These are phyloP conservation scores for Ceyx erithaca DNA, from an alignment of 2,797 vertebrate genomes.

Conservation along the genomic window DNA sequence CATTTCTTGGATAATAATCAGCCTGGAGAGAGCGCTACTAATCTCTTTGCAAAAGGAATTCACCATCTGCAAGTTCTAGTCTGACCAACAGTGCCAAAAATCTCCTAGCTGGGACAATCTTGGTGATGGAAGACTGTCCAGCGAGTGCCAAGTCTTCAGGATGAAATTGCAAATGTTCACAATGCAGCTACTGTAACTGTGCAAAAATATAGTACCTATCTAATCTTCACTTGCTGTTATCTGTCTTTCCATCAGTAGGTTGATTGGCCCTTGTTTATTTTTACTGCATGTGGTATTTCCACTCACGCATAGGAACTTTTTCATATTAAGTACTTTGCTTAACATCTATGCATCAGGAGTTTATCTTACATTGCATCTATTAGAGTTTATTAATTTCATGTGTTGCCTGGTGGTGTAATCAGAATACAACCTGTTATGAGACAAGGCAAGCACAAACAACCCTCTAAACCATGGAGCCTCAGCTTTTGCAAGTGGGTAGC, in stretches of 20 bases:
- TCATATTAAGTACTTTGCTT: not conserved
- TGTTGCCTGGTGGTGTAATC: not conserved
- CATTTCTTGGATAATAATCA: not conserved
- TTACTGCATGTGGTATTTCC: constrained; percentile 3
- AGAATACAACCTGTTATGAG: not conserved
- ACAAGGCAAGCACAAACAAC: not conserved
- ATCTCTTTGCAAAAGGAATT: not conserved
- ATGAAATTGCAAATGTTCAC: not conserved
- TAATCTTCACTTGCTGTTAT: not conserved
- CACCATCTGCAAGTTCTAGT: not conserved
- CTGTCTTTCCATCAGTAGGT: not conserved
- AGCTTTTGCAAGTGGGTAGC: not conserved
- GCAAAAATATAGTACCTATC: not conserved
- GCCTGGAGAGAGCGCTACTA: not conserved
- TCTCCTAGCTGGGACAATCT: not conserved
- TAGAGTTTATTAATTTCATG: not conserved
- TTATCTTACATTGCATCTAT: not conserved
- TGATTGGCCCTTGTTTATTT: not conserved
- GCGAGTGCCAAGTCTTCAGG: not conserved
- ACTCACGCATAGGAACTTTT: not conserved
- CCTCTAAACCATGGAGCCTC: not conserved
- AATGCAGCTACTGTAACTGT: not conserved
- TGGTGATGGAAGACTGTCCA: not conserved
- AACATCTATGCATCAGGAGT: not conserved
- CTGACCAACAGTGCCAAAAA: not conserved